Evolutionary conservation across 2,113 vertebrate species (phyloP).

Genomic region (Numenius arquata): DNA sequence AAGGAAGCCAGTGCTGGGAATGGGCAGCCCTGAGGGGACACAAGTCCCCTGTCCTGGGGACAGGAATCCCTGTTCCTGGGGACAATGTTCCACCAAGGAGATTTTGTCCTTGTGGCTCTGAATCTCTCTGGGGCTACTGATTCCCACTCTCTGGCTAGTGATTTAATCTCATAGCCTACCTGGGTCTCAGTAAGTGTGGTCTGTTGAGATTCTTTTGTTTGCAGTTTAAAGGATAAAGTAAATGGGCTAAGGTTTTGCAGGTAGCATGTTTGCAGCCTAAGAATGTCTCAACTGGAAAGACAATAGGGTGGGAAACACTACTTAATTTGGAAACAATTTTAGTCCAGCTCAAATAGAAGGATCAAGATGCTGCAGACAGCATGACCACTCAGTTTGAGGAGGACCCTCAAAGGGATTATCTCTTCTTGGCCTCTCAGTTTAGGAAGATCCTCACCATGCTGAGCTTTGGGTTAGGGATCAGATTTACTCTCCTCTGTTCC

Average conservation of each 20-base stretch:
- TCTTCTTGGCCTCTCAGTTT: neutral
- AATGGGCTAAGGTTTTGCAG: neutral
- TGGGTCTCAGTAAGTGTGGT: neutral
- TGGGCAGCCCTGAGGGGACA: neutral
- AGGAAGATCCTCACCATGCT: neutral
- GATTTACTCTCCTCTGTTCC: neutral
- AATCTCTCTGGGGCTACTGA: neutral
- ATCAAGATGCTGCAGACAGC: neutral
- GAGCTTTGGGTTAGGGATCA: neutral
- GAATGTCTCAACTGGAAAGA: neutral
- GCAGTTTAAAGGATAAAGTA: neutral
- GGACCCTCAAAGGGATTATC: neutral
- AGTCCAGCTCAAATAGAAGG: neutral
- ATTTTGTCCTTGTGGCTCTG: neutral
- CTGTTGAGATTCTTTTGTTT: neutral
- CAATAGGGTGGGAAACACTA: neutral
- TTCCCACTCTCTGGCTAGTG: neutral
- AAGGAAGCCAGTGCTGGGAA: neutral
- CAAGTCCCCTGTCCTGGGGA: accelerated
- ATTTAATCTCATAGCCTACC: neutral
- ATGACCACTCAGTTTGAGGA: neutral
- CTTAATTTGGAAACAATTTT: neutral
- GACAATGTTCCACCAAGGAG: neutral
- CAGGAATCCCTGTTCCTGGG: neutral
- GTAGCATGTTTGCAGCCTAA: neutral